Conservation (phyloP, 2,113 vertebrate genomes). For the Ceyx margarethae region DNA sequence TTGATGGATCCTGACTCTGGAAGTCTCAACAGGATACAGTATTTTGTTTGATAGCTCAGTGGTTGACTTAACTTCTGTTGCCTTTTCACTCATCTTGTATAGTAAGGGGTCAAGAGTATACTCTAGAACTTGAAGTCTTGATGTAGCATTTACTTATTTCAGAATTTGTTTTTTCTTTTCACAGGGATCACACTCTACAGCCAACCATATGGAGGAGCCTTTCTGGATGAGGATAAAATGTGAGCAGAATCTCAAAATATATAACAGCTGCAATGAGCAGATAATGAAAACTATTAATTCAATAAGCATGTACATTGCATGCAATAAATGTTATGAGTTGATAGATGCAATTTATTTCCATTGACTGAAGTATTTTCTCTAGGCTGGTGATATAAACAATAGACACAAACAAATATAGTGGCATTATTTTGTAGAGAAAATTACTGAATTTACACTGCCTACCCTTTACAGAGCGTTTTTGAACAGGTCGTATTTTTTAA, state of each 20-base stretch:
- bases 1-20: neutral
- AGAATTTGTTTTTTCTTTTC: neutral
- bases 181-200: slow-evolving; percentile 76
- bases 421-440: neutral
- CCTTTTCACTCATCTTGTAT: neutral
- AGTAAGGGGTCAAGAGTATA: neutral
- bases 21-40: neutral
- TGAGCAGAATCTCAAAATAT: slow-evolving; percentile 44
- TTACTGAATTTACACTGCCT: neutral
- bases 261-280: neutral
- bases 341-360: neutral
- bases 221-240: slow-evolving; percentile 78
- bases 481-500: neutral
- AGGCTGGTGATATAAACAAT: neutral
- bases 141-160: neutral
- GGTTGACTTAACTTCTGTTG: neutral
- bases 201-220: slow-evolving; percentile 70
- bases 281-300: neutral
- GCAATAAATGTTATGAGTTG: neutral
- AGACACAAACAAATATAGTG: neutral
- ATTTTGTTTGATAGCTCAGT: neutral
- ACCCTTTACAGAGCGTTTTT: neutral
- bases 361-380: neutral
- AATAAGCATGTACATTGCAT: neutral
- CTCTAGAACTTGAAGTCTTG: neutral